Evolutionary conservation across 53 echinoderm and acorn worm species (phyloP), one percentile per base, ranked within the genome.

Genomic region (Luidia sarsii): DNA sequence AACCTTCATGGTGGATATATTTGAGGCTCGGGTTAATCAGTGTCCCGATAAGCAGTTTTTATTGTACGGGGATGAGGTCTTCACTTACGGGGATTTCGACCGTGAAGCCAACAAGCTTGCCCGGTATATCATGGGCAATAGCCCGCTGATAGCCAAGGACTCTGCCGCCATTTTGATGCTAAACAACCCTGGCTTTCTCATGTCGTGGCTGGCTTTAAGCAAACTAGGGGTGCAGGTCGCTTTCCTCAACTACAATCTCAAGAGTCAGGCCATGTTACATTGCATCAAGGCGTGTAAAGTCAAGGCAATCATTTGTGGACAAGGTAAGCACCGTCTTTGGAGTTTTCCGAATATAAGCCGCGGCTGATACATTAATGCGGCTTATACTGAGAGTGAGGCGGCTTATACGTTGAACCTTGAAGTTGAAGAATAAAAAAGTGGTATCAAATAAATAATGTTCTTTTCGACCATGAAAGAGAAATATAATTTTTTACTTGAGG

Each of bases 231-330:
- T 93, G 13, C 55, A 50, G 35, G 24, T 59, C 11, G 89, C 87
- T 15, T 59, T 93, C 22, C 41, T 93, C 37, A 93, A 93, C 27
- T 86, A 83, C 81, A 89, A 93, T 64, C 64, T 93, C 0, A 86
- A 83, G 20, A 74, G 82, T 50, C 22, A 50, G 1, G 82, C 93
- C 30, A 62, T 93, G 7, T 73, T 93, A 25, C 93, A 93, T 35
- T 93, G 93, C 49, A 86, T 93, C 31, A 82, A 81, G 38, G 68
- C 71, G 14, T 83, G 89, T 49, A 52, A 87, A 36, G 65, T 83
- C 33, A 79, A 83, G n/a, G 46, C 80, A 24, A 32, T 93, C 18
- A 71, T 93, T n/a, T 86, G 82, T 33, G 89, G 89, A 20, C 62
- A 64, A 86, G 93, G 93, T 93, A 64, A 57, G 73, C 9, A 20